Evolutionary conservation across 1,140 invertebrate species (phyloP).

Genomic region (Brachionus plicatilis): DNA sequence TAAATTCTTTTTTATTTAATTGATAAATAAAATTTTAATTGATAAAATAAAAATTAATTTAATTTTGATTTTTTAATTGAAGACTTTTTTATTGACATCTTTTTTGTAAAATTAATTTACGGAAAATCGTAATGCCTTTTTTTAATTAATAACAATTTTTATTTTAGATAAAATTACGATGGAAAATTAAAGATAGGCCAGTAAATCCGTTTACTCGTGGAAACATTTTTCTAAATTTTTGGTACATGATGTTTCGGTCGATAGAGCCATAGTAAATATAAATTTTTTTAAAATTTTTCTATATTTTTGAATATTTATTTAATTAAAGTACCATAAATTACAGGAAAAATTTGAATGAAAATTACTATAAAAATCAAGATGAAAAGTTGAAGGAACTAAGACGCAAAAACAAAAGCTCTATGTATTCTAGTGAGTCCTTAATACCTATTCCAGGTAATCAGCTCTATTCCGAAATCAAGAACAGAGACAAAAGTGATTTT

Average conservation of each 20-base stretch:
- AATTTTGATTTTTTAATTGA: no score
- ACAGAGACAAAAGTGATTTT: background rate
- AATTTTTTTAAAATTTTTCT: background rate
- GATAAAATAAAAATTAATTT: no score
- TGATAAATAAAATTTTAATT: no score
- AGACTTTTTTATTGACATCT: no score
- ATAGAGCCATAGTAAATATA: conserved; percentile 22
- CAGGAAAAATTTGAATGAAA: background rate
- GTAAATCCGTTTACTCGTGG: conserved; percentile 6
- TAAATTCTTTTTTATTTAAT: no score
- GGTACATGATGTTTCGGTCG: background rate
- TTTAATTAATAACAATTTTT: background rate
- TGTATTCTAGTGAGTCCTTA: background rate
- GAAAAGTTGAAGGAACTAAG: background rate
- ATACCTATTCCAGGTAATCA: conserved; percentile 11
- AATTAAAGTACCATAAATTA: background rate
- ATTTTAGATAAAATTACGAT: conserved; percentile 27
- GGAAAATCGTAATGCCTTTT: no score
- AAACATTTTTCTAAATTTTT: conserved; percentile 6
- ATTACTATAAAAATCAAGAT: background rate
- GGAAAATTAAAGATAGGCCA: background rate
- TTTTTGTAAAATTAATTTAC: no score
- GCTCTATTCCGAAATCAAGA: background rate
- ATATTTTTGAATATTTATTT: background rate
- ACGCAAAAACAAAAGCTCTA: background rate